Evolutionary conservation across 2,113 vertebrate species (phyloP), one percentile per base, ranked within the genome.

Genomic region (Bubalus kerabau): DNA sequence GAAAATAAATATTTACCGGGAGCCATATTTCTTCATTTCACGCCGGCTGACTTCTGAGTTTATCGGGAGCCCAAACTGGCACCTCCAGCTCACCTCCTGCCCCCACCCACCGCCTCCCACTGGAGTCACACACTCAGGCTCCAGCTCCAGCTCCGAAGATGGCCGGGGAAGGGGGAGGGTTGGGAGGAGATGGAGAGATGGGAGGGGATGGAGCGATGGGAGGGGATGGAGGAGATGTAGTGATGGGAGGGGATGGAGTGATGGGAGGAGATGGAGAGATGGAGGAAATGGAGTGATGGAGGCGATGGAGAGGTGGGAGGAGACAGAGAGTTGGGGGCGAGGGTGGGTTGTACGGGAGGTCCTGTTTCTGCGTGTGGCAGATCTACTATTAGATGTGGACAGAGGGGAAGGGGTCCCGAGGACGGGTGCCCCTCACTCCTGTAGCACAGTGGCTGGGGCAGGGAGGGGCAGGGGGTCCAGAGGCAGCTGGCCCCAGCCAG

Each of bases 1-100:
- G 98, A 99, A 99, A 99, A 99, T 99, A 99, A 99, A 99, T 99
- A 99, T 99, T 99, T 99, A 99, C 99, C 97, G 92, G 98, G 98
- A 99, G 98, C 98, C 98, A 98, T 99, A 99, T 99, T 99, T 99
- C 98, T 98, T 99, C 99, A 99, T 99, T 99, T 99, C 99, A 99
- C 98, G 98, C 98, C 98, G 50, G 86, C 98, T 99, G 99, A 98
- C 98, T 87, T 62, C 96, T 43, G 98, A 98, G 97, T 99, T 99
- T 99, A 99, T 99, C 95, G 0, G 98, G 98, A 98, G 96, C 98
- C 98, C 98, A 97, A 98, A 98, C 96, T 97, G 97, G 85, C 98
- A 84, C 57, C 91, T 60, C 92, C 90, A 11, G 76, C 93, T 98
- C 94, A 4, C 94, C 91, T 11, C 0, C 96, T 91, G 48, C 57